Base-by-base conservation (phyloP, 37 sponge, comb jelly and placozoan genomes). In the Hormiphora californensis region DNA sequence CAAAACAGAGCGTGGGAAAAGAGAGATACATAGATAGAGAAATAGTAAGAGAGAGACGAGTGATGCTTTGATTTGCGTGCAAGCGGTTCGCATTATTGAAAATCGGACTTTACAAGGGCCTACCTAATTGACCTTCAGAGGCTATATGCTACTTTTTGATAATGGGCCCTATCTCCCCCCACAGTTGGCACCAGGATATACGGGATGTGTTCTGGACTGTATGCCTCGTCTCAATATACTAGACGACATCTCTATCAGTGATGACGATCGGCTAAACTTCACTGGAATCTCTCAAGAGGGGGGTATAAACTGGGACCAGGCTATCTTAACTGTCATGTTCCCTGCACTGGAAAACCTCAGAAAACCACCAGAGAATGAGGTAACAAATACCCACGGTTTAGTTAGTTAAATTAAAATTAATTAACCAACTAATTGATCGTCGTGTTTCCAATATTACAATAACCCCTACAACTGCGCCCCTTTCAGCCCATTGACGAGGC, bases 221-320 rank as follows among this genome's bases (percentile, higher is more conserved):
- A 32, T 65, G 36, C 67, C 67, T 5, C 37, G 35, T 15, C 67
- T 65, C 36, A 35, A 65, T 35, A 65, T 65, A 3, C 67, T 65
- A 38, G 67, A 65, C 37, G 67, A 65, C 37, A 38, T 65, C 7
- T 65, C 67, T 5, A 65, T 65, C 67, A 65, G 67, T 32, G 67
- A 65, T 17, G 67, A 65, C 37, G 67, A 65, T 19, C 31, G 67
- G 35, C 67, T 65, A 3, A 35, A 65, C 67, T 65, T 65, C 37
- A 33, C 37, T 39, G 3, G 35, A 35, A 65, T 65, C 67, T 65
- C 67, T 39, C 11, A 31, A 33, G 34, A 27, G 35, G n/a, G n/a
- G n/a, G 36, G 15, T 7, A 38, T 65, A 11, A 7, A 27, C 11
- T 65, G 67, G 67, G 67, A 65, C 37, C 67, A 65, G 37, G 67